phyloP scores from a whole-genome alignment of 2,888 invertebrate genomes.

The Drepanosiphum platanoidis region DNA sequence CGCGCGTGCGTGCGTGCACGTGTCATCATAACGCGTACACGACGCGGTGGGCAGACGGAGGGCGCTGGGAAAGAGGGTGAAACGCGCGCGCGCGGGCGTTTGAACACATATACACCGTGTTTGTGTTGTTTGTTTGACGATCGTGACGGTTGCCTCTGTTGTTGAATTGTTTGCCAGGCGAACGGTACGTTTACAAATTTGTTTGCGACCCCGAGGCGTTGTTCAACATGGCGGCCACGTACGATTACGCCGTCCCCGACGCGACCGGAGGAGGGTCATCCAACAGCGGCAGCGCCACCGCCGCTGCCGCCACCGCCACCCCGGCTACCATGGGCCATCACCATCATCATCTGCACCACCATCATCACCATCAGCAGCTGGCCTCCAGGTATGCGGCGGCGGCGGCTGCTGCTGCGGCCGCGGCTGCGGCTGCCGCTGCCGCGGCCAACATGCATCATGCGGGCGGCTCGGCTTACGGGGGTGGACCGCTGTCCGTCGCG shows the following conservation, averaged over 20 bases:
- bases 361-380: constrained; percentile 46
- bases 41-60: too few species aligned
- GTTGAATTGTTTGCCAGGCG: constrained; percentile 73
- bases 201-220: constrained; percentile 93
- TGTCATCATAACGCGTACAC: background rate
- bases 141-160: constrained; percentile 23
- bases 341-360: constrained; percentile 37
- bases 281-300: background rate
- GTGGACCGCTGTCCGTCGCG: background rate
- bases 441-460: constrained; percentile 12
- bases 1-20: background rate
- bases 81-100: background rate
- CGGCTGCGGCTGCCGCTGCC: constrained; percentile 23
- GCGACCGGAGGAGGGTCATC: constrained; percentile 1
- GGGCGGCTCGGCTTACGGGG: background rate
- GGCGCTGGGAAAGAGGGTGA: background rate
- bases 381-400: constrained; percentile 50
- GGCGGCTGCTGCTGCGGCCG: constrained; percentile 23
- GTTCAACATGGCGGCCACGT: constrained; percentile 75
- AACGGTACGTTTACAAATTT: constrained; percentile 95
- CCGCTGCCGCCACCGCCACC: background rate
- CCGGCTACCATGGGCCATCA: constrained; percentile 8
- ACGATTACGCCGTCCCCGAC: constrained; percentile 54
- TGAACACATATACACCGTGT: background rate
- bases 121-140: constrained; percentile 3